phyloP scores from a whole-genome alignment of 2,888 invertebrate genomes.

The Empis stercorea region DNA sequence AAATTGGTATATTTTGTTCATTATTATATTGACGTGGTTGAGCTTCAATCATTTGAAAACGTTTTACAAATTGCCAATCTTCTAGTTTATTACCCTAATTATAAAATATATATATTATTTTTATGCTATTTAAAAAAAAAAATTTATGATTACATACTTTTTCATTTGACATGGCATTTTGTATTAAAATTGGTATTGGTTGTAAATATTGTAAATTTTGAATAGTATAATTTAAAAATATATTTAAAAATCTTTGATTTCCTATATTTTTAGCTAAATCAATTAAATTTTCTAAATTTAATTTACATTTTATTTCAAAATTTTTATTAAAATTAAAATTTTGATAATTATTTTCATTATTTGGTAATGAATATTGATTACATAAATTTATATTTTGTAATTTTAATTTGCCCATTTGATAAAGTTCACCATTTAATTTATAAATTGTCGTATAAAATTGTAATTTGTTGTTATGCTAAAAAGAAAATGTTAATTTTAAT shows the following conservation, averaged over 20 bases:
- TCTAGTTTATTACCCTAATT: conserved; percentile 36
- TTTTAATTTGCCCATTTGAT: conserved; percentile 24
- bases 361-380: conserved; percentile 11
- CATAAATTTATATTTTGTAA: conserved; percentile 25
- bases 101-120: not conserved
- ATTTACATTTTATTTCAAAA: conserved; percentile 18
- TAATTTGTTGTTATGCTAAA: conserved; percentile 13
- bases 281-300: conserved; percentile 28
- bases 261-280: conserved; percentile 21
- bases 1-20: conserved; percentile 17
- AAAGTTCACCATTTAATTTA: conserved; percentile 22
- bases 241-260: conserved; percentile 23
- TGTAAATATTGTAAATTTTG: conserved; percentile 19
- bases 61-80: conserved; percentile 50
- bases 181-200: conserved; percentile 29
- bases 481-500: not conserved
- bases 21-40: conserved; percentile 13
- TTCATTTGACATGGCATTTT: conserved; percentile 25
- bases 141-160: conserved; percentile 18
- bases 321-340: conserved; percentile 11
- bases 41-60: conserved; percentile 56
- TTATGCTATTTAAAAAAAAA: not conserved
- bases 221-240: conserved; percentile 30
- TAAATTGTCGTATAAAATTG: conserved; percentile 22
- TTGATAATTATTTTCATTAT: conserved; percentile 3